Evolutionary conservation across 2,888 invertebrate species (phyloP).

Genomic region (Rhagium mordax): DNA sequence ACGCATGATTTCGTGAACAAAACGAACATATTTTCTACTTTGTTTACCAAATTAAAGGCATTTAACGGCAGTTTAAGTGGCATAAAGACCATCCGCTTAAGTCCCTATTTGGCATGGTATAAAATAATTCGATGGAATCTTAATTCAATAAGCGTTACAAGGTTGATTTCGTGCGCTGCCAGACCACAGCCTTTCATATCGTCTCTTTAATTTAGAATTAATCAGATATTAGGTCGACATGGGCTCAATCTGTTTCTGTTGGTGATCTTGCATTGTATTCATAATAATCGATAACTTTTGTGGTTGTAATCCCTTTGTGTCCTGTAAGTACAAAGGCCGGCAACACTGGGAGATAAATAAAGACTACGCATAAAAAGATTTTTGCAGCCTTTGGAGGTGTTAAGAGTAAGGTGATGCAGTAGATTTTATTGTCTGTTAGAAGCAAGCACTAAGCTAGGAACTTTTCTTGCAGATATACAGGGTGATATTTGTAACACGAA

Average conservation of each 20-base stretch:
- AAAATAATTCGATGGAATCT: not conserved
- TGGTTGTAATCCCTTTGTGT: no score
- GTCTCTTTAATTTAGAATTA: not conserved
- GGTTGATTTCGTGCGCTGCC: not conserved
- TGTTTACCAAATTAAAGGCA: not conserved
- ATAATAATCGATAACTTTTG: no score
- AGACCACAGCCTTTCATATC: not conserved
- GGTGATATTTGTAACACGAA: no score
- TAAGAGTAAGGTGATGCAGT: no score
- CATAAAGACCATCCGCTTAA: not conserved
- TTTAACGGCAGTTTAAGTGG: not conserved
- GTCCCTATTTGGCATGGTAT: not conserved
- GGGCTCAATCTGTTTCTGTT: not conserved
- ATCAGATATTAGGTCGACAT: not conserved
- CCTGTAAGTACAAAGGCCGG: no score
- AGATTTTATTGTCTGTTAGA: no score
- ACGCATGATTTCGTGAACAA: not conserved
- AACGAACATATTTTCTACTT: not conserved
- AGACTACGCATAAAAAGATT: no score
- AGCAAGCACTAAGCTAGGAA: no score
- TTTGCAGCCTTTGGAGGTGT: no score
- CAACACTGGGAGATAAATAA: no score
- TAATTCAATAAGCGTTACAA: not conserved
- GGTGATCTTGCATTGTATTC: not conserved
- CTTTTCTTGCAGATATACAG: no score